Percentiles rank a stretch among this genome's conserved stretches.
These are phyloP conservation scores for Zaprionus obscuricornis DNA, from an alignment of 2,888 invertebrate genomes.

Conservation along the genomic window DNA sequence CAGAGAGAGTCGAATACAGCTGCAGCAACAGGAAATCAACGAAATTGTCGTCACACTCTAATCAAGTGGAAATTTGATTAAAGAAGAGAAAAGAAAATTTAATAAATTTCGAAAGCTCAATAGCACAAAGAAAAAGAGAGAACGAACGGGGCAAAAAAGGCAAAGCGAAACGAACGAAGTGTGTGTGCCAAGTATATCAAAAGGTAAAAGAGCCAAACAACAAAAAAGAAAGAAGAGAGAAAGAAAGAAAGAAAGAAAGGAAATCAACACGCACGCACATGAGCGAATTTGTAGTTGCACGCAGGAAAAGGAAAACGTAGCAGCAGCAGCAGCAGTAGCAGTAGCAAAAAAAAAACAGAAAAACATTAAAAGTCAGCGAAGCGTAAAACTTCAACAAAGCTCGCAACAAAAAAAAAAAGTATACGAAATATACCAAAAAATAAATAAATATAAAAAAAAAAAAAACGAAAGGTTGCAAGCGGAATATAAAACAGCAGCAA, in stretches of 20 bases:
- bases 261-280: constrained; percentile 77
- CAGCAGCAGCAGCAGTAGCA: constrained; percentile 1
- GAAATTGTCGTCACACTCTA: constrained; percentile 73
- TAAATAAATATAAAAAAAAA: constrained; percentile 3
- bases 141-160: constrained; percentile 2
- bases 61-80: constrained; percentile 79
- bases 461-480: constrained; percentile 18
- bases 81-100: constrained; percentile 63
- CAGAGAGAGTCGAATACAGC: constrained; percentile 19
- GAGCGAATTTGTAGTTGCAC: constrained; percentile 54
- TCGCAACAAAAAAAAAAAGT: constrained; percentile 13
- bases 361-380: constrained; percentile 72
- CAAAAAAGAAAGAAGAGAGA: no score
- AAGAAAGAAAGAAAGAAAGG: constrained; percentile 22
- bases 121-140: constrained; percentile 23
- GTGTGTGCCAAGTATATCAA: constrained; percentile 58
- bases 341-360: not conserved
- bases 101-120: constrained; percentile 65
- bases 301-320: no score
- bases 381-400: constrained; percentile 57
- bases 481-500: constrained; percentile 27
- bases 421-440: no score
- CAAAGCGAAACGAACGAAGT: constrained; percentile 5
- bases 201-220: constrained; percentile 56
- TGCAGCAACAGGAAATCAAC: constrained; percentile 63